Base-by-base conservation (phyloP, 2,113 vertebrate genomes). In the Hyperopisus bebe region DNA sequence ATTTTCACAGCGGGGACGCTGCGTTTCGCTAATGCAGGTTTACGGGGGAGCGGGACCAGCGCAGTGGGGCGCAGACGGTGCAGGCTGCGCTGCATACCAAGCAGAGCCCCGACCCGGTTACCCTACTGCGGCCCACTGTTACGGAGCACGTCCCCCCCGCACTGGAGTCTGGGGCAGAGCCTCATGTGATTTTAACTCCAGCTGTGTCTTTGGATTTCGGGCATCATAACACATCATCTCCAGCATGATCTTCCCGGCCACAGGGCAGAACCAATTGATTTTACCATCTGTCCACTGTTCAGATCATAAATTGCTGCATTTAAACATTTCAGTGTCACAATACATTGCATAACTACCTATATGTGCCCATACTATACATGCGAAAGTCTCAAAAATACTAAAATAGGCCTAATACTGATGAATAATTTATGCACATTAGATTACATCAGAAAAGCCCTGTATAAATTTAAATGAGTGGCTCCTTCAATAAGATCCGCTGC, bases 71-170 rank as follows among this genome's bases (percentile, higher is more conserved):
- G 51, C 21, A 10, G 53, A 53, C 17, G 2, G 44, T 47, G 3
- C 17, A 86, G 39, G 87, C 47, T 10, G 47, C 42, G 31, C 80
- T n/a, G 86, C 51, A 74, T 55, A 47, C 35, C 70, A 86, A 89
- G 39, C 86, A 62, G 55, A 86, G 35, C 46, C 85, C 53, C 89
- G 88, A 89, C 89, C 89, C 42, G 51, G 42, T 88, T 90, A n/a
- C 90, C 46, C 86, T 31, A 77, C 84, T 55, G 31, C 74, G 21
- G 88, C 31, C 66, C n/a, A 1, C 39, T 42, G 35, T 46, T 46
- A 35, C 39, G 9, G 42, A 10, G 80, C 42, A 39, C 19, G 3
- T 19, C 10, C 5, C 7, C 39, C 46, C 39, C 46, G 17, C 42
- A 83, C 17, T 47, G 21, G 21, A 42, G 80, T 44, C 39, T 46